Base-by-base conservation (phyloP, 2,113 vertebrate species). In the Cochlearius cochlearius region DNA sequence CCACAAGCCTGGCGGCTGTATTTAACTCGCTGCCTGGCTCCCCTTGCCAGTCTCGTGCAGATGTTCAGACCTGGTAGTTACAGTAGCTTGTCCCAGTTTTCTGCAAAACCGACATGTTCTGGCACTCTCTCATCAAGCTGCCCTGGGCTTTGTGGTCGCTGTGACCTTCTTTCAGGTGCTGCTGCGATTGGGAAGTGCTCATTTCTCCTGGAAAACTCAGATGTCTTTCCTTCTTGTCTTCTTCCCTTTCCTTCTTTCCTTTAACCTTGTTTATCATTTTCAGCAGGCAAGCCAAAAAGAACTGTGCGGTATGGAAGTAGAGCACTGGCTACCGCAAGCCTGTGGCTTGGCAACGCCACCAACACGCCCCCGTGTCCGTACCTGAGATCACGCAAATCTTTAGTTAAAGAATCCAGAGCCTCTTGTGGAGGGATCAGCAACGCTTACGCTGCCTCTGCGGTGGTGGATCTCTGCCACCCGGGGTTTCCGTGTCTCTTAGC, bases 91-190 rank as follows among this genome's bases (percentile, higher is more conserved):
- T 82, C 55, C 75, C 63, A 52, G 0, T 64, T 88, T 67, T 41
- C 62, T 88, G 27, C 32, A 41, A 15, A 75, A 50, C 9, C 10
- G 0, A 15, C 8, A 1, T 36, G 23, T 25, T 47, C 45, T 23
- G 52, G 23, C 0, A 0, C 53, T 34, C 25, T 50, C 58, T 58
- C 32, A 18, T 30, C 6, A 1, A 4, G 0, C 38, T 55, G 53
- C 43, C 53, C 20, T 9, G 17, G 30, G 21, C 73, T 49, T 49
- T 34, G 50, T 1, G 1, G 58, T 60, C 18, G 5, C 4, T 6
- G 6, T 68, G 84, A 80, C 49, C 72, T 88, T 86, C 88, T 45
- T 32, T 16, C 49, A 64, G 77, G 36, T 69, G 20, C n/a, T 73
- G 63, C 12, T 60, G 7, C 10, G 10, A 26, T 73, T 66, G 21